Conservation (phyloP, 2,113 vertebrate genomes). For the Diadophis punctatus region DNA sequence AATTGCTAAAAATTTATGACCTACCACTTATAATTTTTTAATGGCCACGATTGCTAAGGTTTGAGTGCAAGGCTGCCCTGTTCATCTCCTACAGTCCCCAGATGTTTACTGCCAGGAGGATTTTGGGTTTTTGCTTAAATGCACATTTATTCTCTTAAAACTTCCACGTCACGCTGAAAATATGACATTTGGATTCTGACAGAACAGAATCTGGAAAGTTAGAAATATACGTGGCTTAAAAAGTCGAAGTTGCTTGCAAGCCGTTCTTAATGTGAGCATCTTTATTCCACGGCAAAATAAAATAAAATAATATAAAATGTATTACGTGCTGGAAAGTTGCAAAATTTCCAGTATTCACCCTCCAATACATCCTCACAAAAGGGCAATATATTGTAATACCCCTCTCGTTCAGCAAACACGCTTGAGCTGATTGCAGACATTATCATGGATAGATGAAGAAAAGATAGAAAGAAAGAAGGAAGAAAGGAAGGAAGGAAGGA, state of each 20-base stretch:
- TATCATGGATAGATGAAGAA: not conserved
- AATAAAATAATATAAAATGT: not conserved
- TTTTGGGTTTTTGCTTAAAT: not conserved
- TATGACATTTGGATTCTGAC: not conserved
- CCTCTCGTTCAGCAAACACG: not conserved
- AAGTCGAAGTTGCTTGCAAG: not conserved
- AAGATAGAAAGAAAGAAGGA: not conserved
- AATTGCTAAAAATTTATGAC: conserved; percentile 71
- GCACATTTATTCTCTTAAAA: conserved; percentile 29
- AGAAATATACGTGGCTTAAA: conserved; percentile 10
- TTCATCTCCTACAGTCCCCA: conserved; percentile 32
- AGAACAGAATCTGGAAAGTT: not conserved
- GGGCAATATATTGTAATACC: not conserved
- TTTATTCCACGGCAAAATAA: not conserved
- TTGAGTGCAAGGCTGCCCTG: conserved; percentile 31
- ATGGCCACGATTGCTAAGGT: conserved; percentile 61
- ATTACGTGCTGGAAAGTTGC: not conserved
- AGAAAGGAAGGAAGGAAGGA: too few relatives aligned
- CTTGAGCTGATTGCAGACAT: not conserved
- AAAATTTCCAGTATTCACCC: not conserved
- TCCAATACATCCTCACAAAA: not conserved
- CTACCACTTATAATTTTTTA: conserved; percentile 70
- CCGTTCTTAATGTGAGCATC: not conserved
- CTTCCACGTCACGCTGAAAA: conserved; percentile 18
- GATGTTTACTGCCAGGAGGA: conserved; percentile 33